Conservation (phyloP, 1,140 invertebrate species). For the Melanaphis sacchari region DNA sequence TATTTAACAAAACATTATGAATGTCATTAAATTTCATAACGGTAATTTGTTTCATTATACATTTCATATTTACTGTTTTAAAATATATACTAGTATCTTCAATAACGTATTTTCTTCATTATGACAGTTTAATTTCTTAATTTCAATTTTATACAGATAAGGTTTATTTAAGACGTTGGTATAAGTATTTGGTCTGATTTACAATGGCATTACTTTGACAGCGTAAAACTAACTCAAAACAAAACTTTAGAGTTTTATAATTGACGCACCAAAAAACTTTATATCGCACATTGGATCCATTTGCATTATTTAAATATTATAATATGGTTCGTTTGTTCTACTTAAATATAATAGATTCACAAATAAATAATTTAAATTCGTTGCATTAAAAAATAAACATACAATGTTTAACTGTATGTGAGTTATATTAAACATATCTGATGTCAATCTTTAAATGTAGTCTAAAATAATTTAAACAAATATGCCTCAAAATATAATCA, state of each 20-base stretch:
- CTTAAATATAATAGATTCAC: neutral
- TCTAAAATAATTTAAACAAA: neutral
- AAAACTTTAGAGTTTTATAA: neutral
- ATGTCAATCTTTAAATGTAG: neutral
- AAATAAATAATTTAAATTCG: neutral
- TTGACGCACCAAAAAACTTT: conserved; percentile 9
- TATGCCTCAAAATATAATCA: neutral
- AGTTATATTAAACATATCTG: neutral
- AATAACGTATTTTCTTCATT: neutral
- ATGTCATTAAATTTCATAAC: neutral
- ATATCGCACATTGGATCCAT: neutral
- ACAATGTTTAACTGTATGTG: neutral
- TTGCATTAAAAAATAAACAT: neutral
- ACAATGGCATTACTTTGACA: neutral
- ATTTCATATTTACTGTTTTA: neutral
- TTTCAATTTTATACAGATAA: neutral
- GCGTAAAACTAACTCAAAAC: neutral
- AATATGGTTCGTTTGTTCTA: neutral
- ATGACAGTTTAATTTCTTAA: neutral
- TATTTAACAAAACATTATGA: neutral
- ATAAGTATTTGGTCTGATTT: neutral
- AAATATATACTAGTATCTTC: neutral
- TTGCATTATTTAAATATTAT: neutral
- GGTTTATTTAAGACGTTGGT: neutral
- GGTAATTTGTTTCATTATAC: neutral